These are phyloP conservation scores for Ptychodera flava DNA, from an alignment of 35 echinoderm and acorn worm genomes.

Conservation along the genomic window DNA sequence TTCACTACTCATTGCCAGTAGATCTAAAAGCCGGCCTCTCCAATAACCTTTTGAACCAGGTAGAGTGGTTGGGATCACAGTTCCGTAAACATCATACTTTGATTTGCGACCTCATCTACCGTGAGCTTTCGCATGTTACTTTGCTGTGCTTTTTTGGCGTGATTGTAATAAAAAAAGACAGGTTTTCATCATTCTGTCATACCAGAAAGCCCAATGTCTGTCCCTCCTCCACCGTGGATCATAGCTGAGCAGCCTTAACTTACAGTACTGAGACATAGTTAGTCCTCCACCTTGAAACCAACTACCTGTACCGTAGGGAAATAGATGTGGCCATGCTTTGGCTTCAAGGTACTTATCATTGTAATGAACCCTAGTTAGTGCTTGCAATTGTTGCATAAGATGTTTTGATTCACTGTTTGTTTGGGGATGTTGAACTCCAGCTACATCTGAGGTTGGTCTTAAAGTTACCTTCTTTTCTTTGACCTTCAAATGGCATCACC, in stretches of 20 bases:
- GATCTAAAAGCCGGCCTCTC: not conserved
- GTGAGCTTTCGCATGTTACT: not conserved
- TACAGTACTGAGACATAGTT: too few relatives aligned
- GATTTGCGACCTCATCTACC: not conserved
- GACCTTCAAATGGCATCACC: not conserved
- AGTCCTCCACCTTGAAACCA: too few relatives aligned
- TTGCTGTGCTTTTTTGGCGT: not conserved
- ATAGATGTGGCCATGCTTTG: too few relatives aligned
- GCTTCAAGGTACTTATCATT: too few relatives aligned
- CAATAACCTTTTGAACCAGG: not conserved
- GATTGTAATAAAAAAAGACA: too few relatives aligned
- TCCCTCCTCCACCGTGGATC: not conserved
- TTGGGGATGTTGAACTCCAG: not conserved
- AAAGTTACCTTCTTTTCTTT: not conserved
- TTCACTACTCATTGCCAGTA: not conserved
- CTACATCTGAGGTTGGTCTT: not conserved
- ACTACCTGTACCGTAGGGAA: too few relatives aligned
- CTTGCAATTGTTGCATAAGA: not conserved
- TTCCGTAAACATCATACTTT: not conserved
- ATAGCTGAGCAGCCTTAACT: not conserved
- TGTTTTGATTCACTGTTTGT: not conserved
- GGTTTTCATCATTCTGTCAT: not conserved
- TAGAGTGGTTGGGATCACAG: not conserved
- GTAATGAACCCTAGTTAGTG: not conserved
- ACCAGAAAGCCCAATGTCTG: not conserved